phyloP scores from a whole-genome alignment of 2,113 vertebrate genomes.

The Hemiscyllium ocellatum region DNA sequence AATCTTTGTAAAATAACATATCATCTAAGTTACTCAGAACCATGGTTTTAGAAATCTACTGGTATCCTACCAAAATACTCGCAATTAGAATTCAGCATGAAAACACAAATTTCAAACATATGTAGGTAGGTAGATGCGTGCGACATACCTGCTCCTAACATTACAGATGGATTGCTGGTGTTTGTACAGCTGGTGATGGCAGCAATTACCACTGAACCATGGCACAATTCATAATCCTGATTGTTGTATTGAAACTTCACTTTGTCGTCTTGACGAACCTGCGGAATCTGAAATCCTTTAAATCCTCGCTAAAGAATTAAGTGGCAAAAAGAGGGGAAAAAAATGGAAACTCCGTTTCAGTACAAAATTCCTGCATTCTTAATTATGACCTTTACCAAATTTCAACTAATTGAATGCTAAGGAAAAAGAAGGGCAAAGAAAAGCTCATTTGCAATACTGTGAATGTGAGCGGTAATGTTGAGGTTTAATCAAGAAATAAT shows the following conservation, averaged over 20 bases:
- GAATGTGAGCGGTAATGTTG: not conserved
- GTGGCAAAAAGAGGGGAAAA: not conserved
- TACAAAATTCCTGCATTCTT: not conserved
- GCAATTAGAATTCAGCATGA: not conserved
- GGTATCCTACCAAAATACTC: not conserved
- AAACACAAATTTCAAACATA: not conserved
- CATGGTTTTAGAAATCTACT: not conserved
- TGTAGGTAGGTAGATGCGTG: not conserved
- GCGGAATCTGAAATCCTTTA: conserved; percentile 84
- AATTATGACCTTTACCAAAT: not conserved
- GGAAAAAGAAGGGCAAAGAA: not conserved
- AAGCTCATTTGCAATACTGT: not conserved
- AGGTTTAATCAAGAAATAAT: not conserved
- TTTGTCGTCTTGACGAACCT: conserved; percentile 52
- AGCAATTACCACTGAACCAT: conserved; percentile 92
- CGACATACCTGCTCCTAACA: conserved; percentile 83
- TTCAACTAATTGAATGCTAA: not conserved
- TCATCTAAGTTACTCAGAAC: not conserved
- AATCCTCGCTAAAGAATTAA: conserved; percentile 77
- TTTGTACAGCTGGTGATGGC: conserved; percentile 98
- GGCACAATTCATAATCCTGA: conserved; percentile 63
- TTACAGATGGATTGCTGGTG: conserved; percentile 96
- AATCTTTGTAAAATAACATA: not conserved
- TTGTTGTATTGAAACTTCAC: conserved; percentile 71
- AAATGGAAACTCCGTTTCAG: not conserved